Evolutionary conservation across 2,113 vertebrate genomes (phyloP), one percentile per base, ranked within the genome.

Genomic region (Sander lucioperca): DNA sequence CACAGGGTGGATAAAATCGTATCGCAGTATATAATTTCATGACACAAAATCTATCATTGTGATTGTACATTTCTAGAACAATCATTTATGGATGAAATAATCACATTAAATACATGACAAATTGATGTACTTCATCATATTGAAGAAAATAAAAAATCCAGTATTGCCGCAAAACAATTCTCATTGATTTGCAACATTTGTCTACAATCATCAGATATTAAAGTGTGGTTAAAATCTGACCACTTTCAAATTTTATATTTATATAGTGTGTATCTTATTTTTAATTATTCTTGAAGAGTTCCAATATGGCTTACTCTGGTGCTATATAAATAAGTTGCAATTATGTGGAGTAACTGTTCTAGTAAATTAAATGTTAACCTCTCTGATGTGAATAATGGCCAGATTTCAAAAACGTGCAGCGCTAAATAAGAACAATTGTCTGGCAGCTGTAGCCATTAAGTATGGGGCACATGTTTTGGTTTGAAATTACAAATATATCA

Each of bases 401-500:
- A 18, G 13, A 25, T n/a, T 36, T 51, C 1, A 4, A 10, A 61
- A 23, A 4, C 21, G 12, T 39, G 16, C 21, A 25, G 58, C 39
- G 21, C 21, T 43, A 3, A 12, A 48, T 66, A 4, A 48, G 30
- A 48, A 70, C 39, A 4, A 5, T 53, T 62, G 69, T 45, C 45
- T 53, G 62, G 54, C 30, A n/a, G 30, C 18, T 11, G 50, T n/a
- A 85, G 54, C 11, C 39, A 30, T 68, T 56, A 61, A 18, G 36
- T 77, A 39, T 75, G 25, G 14, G 30, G 25, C 0, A 13, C 68
- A n/a, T 15, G 21, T 23, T 23, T 71, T 3, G 19, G 21, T 27
- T 71, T 3, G 7, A 67, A 19, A 21, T 39, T 65, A 1, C 27
- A 39, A 7, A 12, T 33, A 1, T 80, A 54, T 79, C 56, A 79